A percentile compares a stretch with the other conserved stretches of the same genome.
Conservation (phyloP, 1,140 invertebrate genomes). For the Branchinecta lynchi region DNA sequence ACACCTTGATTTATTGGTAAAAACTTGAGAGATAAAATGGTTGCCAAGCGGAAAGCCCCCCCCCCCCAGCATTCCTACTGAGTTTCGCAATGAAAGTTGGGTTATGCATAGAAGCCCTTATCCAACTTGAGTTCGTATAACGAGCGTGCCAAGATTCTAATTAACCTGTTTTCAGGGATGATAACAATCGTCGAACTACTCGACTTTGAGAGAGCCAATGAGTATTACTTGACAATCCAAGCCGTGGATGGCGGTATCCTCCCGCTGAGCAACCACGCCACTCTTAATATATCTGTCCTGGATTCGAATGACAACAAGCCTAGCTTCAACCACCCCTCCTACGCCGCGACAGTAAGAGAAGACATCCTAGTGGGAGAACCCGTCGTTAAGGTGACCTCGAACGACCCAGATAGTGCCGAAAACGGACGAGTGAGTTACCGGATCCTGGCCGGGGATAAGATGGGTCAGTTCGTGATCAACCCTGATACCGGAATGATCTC, state of each 20-base stretch:
- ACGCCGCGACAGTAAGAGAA: slow-evolving; percentile 59
- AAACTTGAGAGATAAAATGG: background rate
- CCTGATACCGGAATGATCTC: slow-evolving; percentile 57
- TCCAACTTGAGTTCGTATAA: no score
- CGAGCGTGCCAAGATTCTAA: no score
- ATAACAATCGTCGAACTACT: slow-evolving; percentile 58
- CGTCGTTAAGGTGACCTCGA: slow-evolving; percentile 52
- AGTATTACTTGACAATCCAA: slow-evolving; percentile 76
- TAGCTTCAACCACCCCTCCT: slow-evolving; percentile 59
- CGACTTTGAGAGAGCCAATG: slow-evolving; percentile 65
- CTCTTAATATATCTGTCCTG: slow-evolving; percentile 67
- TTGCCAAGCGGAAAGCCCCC: no score
- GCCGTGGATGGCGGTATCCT: slow-evolving; percentile 70
- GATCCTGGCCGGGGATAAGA: slow-evolving; percentile 58
- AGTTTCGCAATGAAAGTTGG: no score
- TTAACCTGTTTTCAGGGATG: slow-evolving; percentile 35
- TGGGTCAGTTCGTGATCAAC: slow-evolving; percentile 62
- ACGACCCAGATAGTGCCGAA: slow-evolving; percentile 59
- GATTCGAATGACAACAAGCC: slow-evolving; percentile 85
- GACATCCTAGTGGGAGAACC: slow-evolving; percentile 51
- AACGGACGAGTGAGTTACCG: slow-evolving; percentile 62
- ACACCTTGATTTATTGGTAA: slow-evolving; percentile 20
- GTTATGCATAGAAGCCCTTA: no score
- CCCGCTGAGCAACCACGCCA: slow-evolving; percentile 65
- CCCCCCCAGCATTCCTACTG: no score